These are phyloP conservation scores for Peromyscus melanophrys DNA, from an alignment of 2,797 vertebrate genomes.

Conservation along the genomic window DNA sequence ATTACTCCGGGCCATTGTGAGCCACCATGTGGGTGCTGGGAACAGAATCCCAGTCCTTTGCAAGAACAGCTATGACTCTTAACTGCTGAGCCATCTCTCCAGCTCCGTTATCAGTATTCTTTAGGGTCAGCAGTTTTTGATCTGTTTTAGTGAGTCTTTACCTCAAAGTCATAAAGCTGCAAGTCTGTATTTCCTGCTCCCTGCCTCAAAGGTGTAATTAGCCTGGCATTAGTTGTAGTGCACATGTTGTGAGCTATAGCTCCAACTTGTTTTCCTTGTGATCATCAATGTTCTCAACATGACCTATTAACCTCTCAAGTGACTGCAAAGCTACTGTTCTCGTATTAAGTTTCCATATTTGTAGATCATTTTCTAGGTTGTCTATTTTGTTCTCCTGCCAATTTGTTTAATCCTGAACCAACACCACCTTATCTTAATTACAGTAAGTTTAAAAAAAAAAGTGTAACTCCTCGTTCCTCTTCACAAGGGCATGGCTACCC, in stretches of 20 bases:
- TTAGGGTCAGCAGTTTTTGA: background rate
- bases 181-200: constrained; percentile 7
- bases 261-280: background rate
- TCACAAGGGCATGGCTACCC: background rate
- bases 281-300: background rate
- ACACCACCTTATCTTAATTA: background rate
- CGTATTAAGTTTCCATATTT: background rate
- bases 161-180: constrained; percentile 2
- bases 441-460: constrained; percentile 37
- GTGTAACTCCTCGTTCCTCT: background rate
- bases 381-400: constrained; percentile 38
- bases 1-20: background rate
- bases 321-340: background rate
- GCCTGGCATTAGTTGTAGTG: background rate
- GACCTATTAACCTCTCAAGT: background rate
- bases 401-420: constrained; percentile 33
- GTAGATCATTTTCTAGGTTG: background rate
- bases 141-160: background rate
- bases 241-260: background rate
- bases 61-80: background rate
- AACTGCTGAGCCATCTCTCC: background rate
- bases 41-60: background rate
- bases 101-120: background rate
- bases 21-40: background rate
- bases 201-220: constrained; percentile 13